These are phyloP conservation scores for Phrynosoma platyrhinos DNA, from an alignment of 2,113 vertebrate genomes.

Conservation along the genomic window DNA sequence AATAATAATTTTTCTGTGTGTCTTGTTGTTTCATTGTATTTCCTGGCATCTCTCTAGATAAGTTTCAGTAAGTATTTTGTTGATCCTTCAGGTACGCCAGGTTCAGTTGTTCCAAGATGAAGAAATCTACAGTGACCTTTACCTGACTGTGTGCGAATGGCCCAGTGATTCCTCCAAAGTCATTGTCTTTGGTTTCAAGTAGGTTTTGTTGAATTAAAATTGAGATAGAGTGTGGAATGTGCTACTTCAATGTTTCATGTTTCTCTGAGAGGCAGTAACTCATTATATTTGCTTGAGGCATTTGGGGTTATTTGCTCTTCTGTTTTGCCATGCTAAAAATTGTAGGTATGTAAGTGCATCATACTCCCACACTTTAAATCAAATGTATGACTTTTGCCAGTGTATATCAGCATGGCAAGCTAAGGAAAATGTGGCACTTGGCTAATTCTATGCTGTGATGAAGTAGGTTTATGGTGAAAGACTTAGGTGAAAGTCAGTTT, in stretches of 20 bases:
- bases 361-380: neutral
- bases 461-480: neutral
- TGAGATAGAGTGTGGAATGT: neutral
- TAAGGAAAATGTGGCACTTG: neutral
- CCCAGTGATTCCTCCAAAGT: constrained; percentile 91
- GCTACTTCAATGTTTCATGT: neutral
- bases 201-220: constrained; percentile 58
- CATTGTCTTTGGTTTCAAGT: constrained; percentile 95
- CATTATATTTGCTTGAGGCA: neutral
- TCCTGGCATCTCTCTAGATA: neutral
- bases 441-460: neutral
- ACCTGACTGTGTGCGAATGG: constrained; percentile 93
- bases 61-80: neutral
- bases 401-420: neutral
- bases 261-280: neutral
- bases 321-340: neutral
- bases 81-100: constrained; percentile 83
- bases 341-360: neutral
- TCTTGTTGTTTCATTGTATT: neutral
- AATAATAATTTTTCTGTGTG: neutral
- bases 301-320: neutral
- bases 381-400: neutral
- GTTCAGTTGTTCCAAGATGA: constrained; percentile 92
- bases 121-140: constrained; percentile 93
- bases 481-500: neutral